phyloP scores from a whole-genome alignment of 2,113 vertebrate species.

The Ciconia boyciana region DNA sequence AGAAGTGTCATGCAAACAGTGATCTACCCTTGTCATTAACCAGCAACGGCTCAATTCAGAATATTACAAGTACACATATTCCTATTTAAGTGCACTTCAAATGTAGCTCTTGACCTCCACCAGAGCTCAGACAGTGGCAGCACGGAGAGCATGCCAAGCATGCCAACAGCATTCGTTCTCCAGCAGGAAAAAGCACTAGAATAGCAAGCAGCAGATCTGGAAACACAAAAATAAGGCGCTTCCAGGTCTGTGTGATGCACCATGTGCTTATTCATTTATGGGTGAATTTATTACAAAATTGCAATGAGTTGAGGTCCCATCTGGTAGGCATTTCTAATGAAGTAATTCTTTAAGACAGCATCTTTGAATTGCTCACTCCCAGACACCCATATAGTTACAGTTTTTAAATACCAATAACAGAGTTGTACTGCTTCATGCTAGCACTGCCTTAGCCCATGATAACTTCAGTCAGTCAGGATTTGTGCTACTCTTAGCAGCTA shows the following conservation, averaged over 20 bases:
- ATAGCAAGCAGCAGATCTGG: not conserved
- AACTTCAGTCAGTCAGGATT: not conserved
- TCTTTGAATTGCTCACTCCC: not conserved
- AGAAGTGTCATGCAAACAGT: not conserved
- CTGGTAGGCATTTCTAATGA: not conserved
- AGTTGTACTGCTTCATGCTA: not conserved
- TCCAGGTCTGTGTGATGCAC: not conserved
- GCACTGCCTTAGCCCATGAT: not conserved
- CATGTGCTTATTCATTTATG: accelerated
- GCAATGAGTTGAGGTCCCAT: not conserved
- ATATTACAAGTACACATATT: not conserved
- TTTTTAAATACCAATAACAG: not conserved
- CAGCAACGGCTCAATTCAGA: not conserved
- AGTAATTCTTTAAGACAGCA: not conserved
- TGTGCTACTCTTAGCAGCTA: not conserved
- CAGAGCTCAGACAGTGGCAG: not conserved
- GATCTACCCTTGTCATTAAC: not conserved
- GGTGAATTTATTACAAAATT: not conserved
- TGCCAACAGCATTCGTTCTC: not conserved
- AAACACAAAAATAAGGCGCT: not conserved
- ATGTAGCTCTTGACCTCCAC: not conserved
- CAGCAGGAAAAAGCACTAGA: not conserved
- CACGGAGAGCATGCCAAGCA: not conserved
- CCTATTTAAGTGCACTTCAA: not conserved
- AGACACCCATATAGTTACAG: not conserved